Evolutionary conservation across 2,888 invertebrate genomes (phyloP).

Genomic region (Osedax fenrisi): DNA sequence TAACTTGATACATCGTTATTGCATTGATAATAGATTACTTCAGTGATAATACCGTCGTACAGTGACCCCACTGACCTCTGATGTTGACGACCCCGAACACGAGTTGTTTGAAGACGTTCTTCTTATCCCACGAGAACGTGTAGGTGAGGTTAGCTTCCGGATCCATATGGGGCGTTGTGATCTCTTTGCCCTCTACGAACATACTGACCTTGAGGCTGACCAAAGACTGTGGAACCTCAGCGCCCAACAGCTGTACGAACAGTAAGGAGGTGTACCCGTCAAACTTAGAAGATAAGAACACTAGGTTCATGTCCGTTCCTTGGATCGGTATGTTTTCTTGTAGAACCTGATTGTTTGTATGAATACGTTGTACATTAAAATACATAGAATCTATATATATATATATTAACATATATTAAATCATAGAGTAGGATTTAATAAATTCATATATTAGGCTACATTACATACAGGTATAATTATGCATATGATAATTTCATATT

Average conservation of each 20-base stretch:
- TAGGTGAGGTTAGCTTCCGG: constrained; percentile 83
- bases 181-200: constrained; percentile 73
- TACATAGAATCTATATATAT: too few relatives aligned
- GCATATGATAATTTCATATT: too few relatives aligned
- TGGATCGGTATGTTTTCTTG: constrained; percentile 88
- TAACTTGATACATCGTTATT: too few relatives aligned
- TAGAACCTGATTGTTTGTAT: constrained; percentile 72
- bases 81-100: constrained; percentile 83
- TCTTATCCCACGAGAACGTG: constrained; percentile 92
- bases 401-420: too few relatives aligned
- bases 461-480: too few relatives aligned
- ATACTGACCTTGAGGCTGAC: constrained; percentile 72
- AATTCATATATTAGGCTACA: too few relatives aligned
- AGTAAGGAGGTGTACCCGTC: constrained; percentile 86
- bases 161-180: too few relatives aligned
- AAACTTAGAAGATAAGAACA: constrained; percentile 87
- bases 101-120: constrained; percentile 92
- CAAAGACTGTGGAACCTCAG: constrained; percentile 42
- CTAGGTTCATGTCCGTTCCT: constrained; percentile 78
- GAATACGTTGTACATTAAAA: too few relatives aligned
- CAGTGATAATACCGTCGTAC: too few relatives aligned
- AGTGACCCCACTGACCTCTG: too few relatives aligned
- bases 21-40: too few relatives aligned
- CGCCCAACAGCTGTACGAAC: constrained; percentile 54
- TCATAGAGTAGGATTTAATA: too few relatives aligned